These are phyloP conservation scores for Chrysodeixis includens DNA, from an alignment of 2,888 invertebrate species.

Conservation along the genomic window DNA sequence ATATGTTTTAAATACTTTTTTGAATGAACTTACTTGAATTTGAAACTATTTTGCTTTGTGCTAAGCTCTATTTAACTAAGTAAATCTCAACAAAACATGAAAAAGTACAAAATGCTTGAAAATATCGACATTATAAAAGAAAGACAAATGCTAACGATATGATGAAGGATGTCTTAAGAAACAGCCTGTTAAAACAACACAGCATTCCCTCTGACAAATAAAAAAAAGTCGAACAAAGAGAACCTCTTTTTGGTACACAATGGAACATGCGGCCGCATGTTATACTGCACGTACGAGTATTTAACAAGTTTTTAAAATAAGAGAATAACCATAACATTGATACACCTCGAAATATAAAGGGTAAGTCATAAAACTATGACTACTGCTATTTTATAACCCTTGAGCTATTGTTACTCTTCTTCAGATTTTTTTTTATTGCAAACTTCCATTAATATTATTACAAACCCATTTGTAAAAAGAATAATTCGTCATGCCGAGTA, in stretches of 20 bases:
- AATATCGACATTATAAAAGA: constrained; percentile 10
- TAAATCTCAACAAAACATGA: too few species aligned
- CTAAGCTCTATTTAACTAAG: too few species aligned
- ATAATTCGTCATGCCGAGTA: constrained; percentile 8
- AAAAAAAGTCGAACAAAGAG: constrained; percentile 55
- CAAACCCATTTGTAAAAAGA: background rate
- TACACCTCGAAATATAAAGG: constrained; percentile 4
- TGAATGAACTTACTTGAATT: too few species aligned
- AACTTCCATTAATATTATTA: background rate
- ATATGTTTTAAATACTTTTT: too few species aligned
- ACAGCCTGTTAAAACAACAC: constrained; percentile 52
- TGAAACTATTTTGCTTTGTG: too few species aligned
- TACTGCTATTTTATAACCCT: background rate
- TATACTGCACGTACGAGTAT: constrained; percentile 42
- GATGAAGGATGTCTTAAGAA: constrained; percentile 24
- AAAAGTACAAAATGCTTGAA: background rate
- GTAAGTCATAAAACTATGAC: background rate
- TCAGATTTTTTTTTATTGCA: background rate
- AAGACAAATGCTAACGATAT: constrained; percentile 16
- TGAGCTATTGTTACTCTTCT: background rate
- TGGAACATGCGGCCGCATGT: constrained; percentile 56
- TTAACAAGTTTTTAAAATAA: constrained; percentile 29
- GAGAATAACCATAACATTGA: constrained; percentile 12
- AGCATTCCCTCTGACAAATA: constrained; percentile 51
- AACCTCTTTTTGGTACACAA: constrained; percentile 57